Evolutionary conservation across 2,797 vertebrate genomes (phyloP).

Genomic region (Darevskia mixta): DNA sequence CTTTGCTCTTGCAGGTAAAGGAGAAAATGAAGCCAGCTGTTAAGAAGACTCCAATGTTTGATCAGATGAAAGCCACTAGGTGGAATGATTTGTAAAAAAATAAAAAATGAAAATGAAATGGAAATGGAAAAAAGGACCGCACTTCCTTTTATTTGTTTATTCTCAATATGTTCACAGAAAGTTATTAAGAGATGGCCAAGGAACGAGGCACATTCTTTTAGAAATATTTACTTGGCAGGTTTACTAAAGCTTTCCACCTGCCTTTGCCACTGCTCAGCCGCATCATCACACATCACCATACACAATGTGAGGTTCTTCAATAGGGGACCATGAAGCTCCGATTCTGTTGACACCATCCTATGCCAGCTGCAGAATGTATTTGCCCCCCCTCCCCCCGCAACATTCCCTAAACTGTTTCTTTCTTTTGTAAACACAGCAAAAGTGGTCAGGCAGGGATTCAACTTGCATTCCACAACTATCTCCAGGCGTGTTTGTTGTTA

Average conservation of each 20-base stretch:
- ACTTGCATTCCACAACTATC: conserved; percentile 47
- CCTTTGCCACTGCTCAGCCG: conserved; percentile 22
- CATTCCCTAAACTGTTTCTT: not conserved
- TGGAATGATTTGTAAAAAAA: conserved; percentile 9
- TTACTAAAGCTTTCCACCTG: conserved; percentile 10
- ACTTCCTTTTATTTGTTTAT: not conserved
- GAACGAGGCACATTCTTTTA: conserved; percentile 35
- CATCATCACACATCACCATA: conserved; percentile 9
- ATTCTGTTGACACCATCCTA: conserved; percentile 26
- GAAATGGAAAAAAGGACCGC: not conserved
- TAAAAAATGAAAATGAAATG: not conserved
- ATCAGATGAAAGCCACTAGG: not conserved
- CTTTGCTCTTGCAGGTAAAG: conserved; percentile 28
- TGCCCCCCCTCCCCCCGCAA: conserved; percentile 1
- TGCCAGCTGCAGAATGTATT: conserved; percentile 35
- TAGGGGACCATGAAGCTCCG: conserved; percentile 9
- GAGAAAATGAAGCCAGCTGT: conserved; percentile 19
- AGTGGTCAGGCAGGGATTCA: conserved; percentile 50
- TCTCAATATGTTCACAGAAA: conserved; percentile 12
- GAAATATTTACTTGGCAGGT: not conserved
- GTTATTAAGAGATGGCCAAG: conserved; percentile 15
- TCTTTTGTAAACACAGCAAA: not conserved
- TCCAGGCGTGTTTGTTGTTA: conserved; percentile 33
- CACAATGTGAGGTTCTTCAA: conserved; percentile 25
- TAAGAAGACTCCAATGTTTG: conserved; percentile 19